Base-by-base conservation (phyloP, 2,888 invertebrate species). In the Siphlonurus alternatus region DNA sequence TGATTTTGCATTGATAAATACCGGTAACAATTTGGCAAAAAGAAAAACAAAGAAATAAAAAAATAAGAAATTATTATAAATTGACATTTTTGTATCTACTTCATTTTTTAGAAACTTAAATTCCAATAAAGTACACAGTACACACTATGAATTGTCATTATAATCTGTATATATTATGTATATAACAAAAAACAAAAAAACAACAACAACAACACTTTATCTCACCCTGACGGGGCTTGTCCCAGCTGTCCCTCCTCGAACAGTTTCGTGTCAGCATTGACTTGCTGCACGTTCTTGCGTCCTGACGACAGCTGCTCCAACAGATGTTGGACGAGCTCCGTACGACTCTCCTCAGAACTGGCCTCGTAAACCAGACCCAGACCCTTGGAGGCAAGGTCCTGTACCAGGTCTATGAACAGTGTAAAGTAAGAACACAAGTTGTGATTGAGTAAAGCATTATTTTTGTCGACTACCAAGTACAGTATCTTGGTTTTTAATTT, bases 311-410 rank as follows among this genome's bases (percentile, higher is more conserved):
- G 77, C 72, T 93, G 90, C 67, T 89, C 87, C 63, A 93, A 84
- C 65, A 96, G 81, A 65, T 85, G 84, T 7, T 83, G 83, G 2
- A 95, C 87, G 61, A 95, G 77, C 66, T 83, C 82, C 66, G 84
- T 81, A 71, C 84, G 85, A 70, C 85, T 83, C 66, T 82, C 83
- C 63, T 85, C 82, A 66, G 85, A 85, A 0, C 90, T 91, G 64
- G 85, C 84, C 70, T 90, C 87, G 73, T 93, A 95, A 5, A 95
- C 88, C 1, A 94, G 78, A 63, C 91, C 91, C 23, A 96, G 79
- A 10, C 93, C 95, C 74, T 94, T 93, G 18, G 93, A 90, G 1
- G 94, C 92, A 1, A 93, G 88, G 74, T 95, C 95, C 78, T 95
- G 95, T 0, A 94, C 89, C 70, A 95, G 86, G 72, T 95, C 94